A percentile compares a stretch with the other conserved stretches of the same genome.
These are phyloP conservation scores for Antechinus flavipes DNA, from an alignment of 2,113 vertebrate species.

Conservation along the genomic window DNA sequence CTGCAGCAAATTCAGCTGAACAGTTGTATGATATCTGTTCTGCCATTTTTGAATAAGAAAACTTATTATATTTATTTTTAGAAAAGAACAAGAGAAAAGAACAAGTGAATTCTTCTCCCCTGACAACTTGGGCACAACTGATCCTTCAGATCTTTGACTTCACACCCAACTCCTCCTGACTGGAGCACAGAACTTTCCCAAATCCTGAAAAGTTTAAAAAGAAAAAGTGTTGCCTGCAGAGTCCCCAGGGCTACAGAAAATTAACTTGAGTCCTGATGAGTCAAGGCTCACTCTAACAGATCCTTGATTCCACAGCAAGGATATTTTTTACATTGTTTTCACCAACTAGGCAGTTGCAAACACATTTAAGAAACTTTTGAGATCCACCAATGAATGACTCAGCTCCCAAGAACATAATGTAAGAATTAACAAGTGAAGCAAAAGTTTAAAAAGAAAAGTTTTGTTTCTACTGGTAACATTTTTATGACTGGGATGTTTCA, in stretches of 20 bases:
- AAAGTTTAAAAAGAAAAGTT: not conserved
- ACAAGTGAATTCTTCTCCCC: conserved; percentile 57
- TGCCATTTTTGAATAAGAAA: conserved; percentile 64
- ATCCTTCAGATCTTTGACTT: conserved; percentile 42
- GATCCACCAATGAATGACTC: not conserved
- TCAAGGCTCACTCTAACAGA: conserved; percentile 9
- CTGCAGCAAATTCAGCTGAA: conserved; percentile 44
- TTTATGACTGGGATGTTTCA: not conserved
- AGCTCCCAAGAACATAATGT: conserved; percentile 11
- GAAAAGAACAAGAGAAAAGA: conserved; percentile 34
- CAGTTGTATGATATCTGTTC: conserved; percentile 67
- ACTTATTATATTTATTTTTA: conserved; percentile 75
- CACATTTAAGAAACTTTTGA: conserved; percentile 1
- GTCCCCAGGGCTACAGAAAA: not conserved
- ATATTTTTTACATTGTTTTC: not conserved
- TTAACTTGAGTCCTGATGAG: not conserved
- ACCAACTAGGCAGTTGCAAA: not conserved
- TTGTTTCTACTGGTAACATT: conserved; percentile 26
- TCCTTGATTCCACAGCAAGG: not conserved
- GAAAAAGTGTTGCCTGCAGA: conserved; percentile 56
- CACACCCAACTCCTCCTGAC: conserved; percentile 35
- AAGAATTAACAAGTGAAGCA: conserved; percentile 30
- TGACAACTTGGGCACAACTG: conserved; percentile 62
- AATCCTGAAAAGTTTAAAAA: conserved; percentile 29
- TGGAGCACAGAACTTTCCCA: conserved; percentile 51